Evolutionary conservation across 2,113 vertebrate genomes (phyloP), one percentile per base, ranked within the genome.

Genomic region (Mionectes macconnelli): DNA sequence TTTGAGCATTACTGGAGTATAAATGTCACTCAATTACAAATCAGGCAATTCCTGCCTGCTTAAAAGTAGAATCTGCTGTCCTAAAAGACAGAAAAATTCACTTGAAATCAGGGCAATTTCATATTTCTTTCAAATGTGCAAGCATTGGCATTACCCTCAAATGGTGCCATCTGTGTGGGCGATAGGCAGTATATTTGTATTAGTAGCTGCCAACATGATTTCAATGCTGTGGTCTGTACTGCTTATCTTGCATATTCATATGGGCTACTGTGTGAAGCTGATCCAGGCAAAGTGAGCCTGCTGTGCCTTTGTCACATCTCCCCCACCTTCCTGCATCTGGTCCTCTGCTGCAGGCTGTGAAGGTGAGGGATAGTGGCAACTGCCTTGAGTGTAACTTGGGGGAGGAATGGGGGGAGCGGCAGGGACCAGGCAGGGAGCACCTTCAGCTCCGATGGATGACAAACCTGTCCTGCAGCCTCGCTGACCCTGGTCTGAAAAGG

Each of bases 401-500:
- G 0, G 8, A 7, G 21, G 11, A 56, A 10, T 22, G 1, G 14
- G 15, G 12, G 14, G 27, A 5, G 27, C 53, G 12, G 4, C 14
- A 70, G 79, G 66, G 64, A 9, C 31, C 40, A 72, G 52, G 30
- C 7, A 57, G 31, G 28, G 55, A 62, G 22, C 0, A 0, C 27
- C 42, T 27, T 16, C 39, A 68, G 27, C n/a, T 53, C 16, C 0
- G 0, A 35, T 2, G 22, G 42, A 28, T 24, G n/a, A 40, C 49
- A 66, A 56, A 77, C 20, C 20, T 3, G 0, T 33, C 37, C 49
- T n/a, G 21, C 31, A 72, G 13, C 74, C 82, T 82, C 44, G 11
- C 14, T 83, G 75, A 73, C 59, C 57, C 72, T 63, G 16, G 8
- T 67, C 37, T 50, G 55, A 59, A 62, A 73, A 84, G 20, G 31